Percentiles rank a stretch among this genome's conserved stretches.
phyloP scores from a whole-genome alignment of 2,113 vertebrate genomes.

The Zosterops lateralis region DNA sequence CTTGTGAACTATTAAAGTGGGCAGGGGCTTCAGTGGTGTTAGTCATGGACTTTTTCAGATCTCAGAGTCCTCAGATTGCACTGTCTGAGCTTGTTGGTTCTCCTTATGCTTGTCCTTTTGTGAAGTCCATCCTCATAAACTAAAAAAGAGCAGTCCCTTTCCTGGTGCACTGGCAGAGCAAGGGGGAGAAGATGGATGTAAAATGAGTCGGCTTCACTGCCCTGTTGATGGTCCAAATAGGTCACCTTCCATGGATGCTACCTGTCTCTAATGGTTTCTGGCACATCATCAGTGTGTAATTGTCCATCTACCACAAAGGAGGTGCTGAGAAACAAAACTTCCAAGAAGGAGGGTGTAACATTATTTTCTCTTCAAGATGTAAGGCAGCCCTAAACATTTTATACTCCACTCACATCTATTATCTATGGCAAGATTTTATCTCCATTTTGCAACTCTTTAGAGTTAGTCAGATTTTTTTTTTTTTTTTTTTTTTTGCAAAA shows the following conservation, averaged over 20 bases:
- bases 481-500: not conserved
- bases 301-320: not conserved
- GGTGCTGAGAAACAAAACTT: not conserved
- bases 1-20: not conserved
- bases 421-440: not conserved
- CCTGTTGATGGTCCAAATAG: not conserved
- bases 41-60: not conserved
- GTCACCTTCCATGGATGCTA: not conserved
- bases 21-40: not conserved
- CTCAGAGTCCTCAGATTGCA: not conserved
- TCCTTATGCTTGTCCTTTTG: not conserved
- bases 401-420: not conserved
- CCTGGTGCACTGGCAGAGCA: not conserved
- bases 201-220: not conserved
- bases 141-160: not conserved
- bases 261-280: not conserved
- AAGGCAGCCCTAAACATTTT: not conserved
- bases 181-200: not conserved
- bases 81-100: not conserved
- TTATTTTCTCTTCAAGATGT: not conserved
- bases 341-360: not conserved
- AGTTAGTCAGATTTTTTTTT: not conserved
- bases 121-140: not conserved
- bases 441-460: not conserved
- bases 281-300: accelerated